Conservation (phyloP, 1,140 invertebrate genomes). For the Brachionus koreanus region DNA sequence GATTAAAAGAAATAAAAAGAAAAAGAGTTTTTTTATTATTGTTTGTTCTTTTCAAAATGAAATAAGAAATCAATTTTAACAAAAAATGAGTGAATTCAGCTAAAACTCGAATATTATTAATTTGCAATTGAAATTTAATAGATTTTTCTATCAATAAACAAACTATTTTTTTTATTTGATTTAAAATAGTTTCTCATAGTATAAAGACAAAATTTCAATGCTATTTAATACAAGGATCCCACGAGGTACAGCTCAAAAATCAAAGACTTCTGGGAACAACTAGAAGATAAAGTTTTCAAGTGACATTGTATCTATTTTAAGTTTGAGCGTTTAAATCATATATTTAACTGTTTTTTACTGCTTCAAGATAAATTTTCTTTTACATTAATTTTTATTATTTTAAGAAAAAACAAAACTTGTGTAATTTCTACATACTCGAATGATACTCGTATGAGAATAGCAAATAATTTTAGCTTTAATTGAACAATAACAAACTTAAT, state of each 20-base stretch:
- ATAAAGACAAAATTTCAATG: background rate
- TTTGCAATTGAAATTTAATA: slow-evolving; percentile 28
- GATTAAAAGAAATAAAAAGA: background rate
- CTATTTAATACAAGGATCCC: background rate
- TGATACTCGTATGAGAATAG: background rate
- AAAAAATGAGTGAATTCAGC: background rate
- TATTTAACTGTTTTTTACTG: background rate
- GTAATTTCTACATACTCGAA: background rate
- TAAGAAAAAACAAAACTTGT: background rate
- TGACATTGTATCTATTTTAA: background rate
- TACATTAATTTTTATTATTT: background rate
- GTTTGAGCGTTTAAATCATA: background rate
- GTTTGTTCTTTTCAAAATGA: background rate
- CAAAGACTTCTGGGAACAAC: background rate
- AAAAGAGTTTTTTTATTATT: background rate
- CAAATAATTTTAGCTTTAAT: background rate
- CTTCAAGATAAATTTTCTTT: background rate
- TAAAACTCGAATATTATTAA: background rate
- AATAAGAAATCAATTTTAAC: background rate
- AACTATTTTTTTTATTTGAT: background rate
- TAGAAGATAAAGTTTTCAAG: background rate
- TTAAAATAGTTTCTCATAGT: background rate
- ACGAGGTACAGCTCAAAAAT: background rate
- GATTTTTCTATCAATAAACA: background rate
- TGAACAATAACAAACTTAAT: background rate